phyloP scores from a whole-genome alignment of 2,888 invertebrate genomes.

The Dasypolia templi region DNA sequence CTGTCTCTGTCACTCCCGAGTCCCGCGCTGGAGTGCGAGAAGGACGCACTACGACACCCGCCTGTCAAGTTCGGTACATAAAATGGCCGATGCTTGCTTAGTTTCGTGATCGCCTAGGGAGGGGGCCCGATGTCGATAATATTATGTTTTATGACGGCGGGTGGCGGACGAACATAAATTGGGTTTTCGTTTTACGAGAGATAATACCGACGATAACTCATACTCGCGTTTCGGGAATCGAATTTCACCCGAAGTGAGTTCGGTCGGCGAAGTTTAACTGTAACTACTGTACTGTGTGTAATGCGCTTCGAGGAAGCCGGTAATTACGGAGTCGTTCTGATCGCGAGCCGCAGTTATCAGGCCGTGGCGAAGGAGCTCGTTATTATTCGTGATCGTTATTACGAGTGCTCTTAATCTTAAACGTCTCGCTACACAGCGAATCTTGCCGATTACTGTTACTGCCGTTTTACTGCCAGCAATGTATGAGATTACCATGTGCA shows the following conservation, averaged over 20 bases:
- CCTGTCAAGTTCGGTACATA: slow-evolving; percentile 86
- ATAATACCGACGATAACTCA: slow-evolving; percentile 86
- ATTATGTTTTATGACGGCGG: slow-evolving; percentile 88
- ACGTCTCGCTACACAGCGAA: slow-evolving; percentile 73
- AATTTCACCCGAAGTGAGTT: slow-evolving; percentile 74
- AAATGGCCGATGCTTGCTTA: slow-evolving; percentile 89
- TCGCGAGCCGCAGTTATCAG: slow-evolving; percentile 80
- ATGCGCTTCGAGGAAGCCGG: slow-evolving; percentile 75
- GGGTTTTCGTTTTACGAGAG: slow-evolving; percentile 88
- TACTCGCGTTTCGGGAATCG: slow-evolving; percentile 82
- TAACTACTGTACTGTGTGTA: slow-evolving; percentile 59
- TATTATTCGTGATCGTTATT: slow-evolving; percentile 80
- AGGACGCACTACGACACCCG: slow-evolving; percentile 71
- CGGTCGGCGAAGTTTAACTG: slow-evolving; percentile 69
- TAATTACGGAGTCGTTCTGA: slow-evolving; percentile 72
- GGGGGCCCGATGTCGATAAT: slow-evolving; percentile 88
- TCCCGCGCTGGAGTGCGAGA: slow-evolving; percentile 5
- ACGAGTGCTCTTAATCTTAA: slow-evolving; percentile 76
- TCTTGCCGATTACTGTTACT: slow-evolving; percentile 68
- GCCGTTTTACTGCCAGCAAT: slow-evolving; percentile 57
- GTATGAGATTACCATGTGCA: slow-evolving; percentile 51
- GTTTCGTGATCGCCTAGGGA: slow-evolving; percentile 90
- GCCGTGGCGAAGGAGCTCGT: slow-evolving; percentile 80
- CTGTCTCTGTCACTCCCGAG: slow-evolving; percentile 71
- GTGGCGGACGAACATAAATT: slow-evolving; percentile 85